Evolutionary conservation across 2,113 vertebrate genomes (phyloP).

Genomic region (Boleophthalmus pectinirostris): DNA sequence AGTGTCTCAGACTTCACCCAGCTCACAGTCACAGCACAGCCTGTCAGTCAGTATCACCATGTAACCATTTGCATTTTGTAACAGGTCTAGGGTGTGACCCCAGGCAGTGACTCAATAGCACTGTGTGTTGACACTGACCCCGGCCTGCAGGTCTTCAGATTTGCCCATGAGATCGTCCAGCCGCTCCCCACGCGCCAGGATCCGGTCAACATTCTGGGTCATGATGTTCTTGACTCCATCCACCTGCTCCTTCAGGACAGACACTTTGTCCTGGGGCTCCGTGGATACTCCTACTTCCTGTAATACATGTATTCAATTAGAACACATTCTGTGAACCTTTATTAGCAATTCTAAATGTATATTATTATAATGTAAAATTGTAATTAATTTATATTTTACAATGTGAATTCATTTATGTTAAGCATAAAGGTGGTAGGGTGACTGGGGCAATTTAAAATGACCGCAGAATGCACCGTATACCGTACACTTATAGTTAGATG

Average conservation of each 20-base stretch:
- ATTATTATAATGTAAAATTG: too few relatives aligned
- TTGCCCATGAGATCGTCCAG: constrained; percentile 90
- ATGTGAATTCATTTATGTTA: too few relatives aligned
- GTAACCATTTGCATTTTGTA: too few relatives aligned
- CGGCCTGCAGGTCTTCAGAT: constrained; percentile 88
- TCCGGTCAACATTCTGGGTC: constrained; percentile 92
- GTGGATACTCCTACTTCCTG: constrained; percentile 47
- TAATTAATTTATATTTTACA: too few relatives aligned
- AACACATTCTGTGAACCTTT: neutral
- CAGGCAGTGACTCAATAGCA: neutral
- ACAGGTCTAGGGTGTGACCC: neutral
- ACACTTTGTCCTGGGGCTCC: constrained; percentile 1
- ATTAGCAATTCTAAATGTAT: too few relatives aligned
- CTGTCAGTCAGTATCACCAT: too few relatives aligned
- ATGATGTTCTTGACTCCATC: constrained; percentile 90
- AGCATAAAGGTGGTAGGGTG: too few relatives aligned
- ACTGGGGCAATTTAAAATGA: too few relatives aligned
- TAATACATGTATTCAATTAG: neutral
- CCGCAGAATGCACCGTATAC: neutral
- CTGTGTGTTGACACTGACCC: constrained; percentile 72
- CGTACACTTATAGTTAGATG: neutral
- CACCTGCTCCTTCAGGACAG: constrained; percentile 69
- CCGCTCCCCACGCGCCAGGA: constrained; percentile 90
- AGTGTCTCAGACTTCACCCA: too few relatives aligned
- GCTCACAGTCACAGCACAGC: too few relatives aligned